Evolutionary conservation across 92 coral and sea anemone genomes (phyloP), one percentile per base, ranked within the genome.

Genomic region (Ricordea florida): DNA sequence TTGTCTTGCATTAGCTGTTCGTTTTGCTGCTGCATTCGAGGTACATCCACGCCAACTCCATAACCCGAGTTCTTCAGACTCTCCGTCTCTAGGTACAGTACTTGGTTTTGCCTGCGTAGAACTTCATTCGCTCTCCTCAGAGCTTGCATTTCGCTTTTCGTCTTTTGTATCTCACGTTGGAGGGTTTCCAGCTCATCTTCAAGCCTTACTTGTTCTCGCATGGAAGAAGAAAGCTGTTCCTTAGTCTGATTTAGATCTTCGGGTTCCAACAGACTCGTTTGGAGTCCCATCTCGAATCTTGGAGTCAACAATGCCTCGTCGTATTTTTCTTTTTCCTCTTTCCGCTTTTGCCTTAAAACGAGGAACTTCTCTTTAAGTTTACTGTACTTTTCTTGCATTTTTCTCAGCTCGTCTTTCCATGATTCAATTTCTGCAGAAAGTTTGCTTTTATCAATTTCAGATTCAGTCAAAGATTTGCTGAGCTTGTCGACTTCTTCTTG

Each of bases 21-120:
- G 10, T 78, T 79, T 10, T 81, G 66, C 50, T 80, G 69, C 18
- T 85, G 69, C 32, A 80, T 69, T 38, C 52, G 77, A 10, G 72
- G 40, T 2, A 59, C 45, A 49, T 71, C 83, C 23, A 50, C 57
- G 4, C 55, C 57, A 13, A 67, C 77, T 21, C 64, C 82, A 7
- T 84, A 83, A 25, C 83, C 80, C 0, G 70, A 69, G 16, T 76
- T 85, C 59, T 88, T 92, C 37, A 82, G 69, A 37, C 87, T 86
- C 67, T 94, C 98, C 18, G 97, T 82, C 45, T 94, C 98, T 3
- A 84, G 84, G 73, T 94, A 94, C 58, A 94, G 82, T 37, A 84
- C 90, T 45, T 93, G 98, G 81, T 93, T 94, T 81, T 94, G 98
- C 57, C 81, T 94, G 51, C 93, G 91, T 17, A 94, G 46, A 3